Evolutionary conservation across 2,113 vertebrate species (phyloP).

Genomic region (Oceanites oceanicus): DNA sequence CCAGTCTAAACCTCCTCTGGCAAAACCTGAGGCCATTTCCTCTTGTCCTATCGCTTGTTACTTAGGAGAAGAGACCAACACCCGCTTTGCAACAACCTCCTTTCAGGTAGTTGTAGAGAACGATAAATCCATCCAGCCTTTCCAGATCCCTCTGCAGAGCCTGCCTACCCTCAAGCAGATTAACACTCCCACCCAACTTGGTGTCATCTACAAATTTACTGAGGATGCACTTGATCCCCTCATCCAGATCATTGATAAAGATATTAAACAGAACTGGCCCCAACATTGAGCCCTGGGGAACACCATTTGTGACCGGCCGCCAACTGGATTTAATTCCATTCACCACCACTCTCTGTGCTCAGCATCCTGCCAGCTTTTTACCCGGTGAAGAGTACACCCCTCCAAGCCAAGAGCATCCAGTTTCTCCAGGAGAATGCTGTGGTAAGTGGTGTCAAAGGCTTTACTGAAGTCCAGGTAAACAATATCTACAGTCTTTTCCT

Average conservation of each 20-base stretch:
- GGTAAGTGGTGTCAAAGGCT: too few relatives aligned
- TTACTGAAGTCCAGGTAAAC: too few relatives aligned
- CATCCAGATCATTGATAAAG: not conserved
- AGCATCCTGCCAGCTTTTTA: not conserved
- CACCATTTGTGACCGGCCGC: fast-evolving
- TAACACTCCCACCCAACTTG: not conserved
- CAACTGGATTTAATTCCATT: not conserved
- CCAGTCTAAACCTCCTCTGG: not conserved
- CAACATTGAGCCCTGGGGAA: not conserved
- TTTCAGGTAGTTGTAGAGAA: not conserved
- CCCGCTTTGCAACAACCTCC: not conserved
- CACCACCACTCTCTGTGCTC: not conserved
- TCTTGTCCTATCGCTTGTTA: not conserved
- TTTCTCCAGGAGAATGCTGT: too few relatives aligned
- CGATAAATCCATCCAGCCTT: not conserved
- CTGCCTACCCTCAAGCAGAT: not conserved
- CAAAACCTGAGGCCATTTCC: not conserved
- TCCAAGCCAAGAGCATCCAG: not conserved
- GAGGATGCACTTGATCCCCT: not conserved
- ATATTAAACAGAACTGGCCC: not conserved
- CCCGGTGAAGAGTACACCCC: not conserved
- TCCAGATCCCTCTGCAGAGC: not conserved
- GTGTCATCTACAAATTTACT: not conserved
- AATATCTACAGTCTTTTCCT: too few relatives aligned
- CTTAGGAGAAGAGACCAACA: not conserved